A percentile compares a stretch with the other conserved stretches of the same genome.
Conservation (phyloP, 2,888 invertebrate species). For the Lordiphosa andalusiaca region DNA sequence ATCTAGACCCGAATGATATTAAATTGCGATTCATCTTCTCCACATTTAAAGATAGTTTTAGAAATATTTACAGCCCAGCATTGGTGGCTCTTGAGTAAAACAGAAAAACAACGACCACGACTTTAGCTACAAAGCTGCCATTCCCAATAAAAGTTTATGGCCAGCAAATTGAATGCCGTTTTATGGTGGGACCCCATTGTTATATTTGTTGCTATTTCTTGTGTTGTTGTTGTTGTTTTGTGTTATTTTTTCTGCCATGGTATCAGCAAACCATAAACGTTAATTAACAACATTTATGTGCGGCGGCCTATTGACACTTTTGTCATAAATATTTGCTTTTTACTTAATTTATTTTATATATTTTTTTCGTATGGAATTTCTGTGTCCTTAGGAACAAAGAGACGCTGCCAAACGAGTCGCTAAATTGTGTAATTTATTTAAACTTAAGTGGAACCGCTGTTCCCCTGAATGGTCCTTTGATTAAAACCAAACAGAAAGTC, state of each 20-base stretch:
- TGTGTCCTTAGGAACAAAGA: conserved; percentile 41
- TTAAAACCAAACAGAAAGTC: conserved; percentile 47
- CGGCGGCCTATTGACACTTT: conserved; percentile 63
- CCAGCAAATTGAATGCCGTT: conserved; percentile 57
- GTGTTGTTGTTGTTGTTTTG: too few relatives aligned
- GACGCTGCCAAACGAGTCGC: conserved; percentile 19
- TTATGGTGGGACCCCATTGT: conserved; percentile 27
- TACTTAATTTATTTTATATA: conserved; percentile 24
- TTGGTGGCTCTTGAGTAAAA: not conserved
- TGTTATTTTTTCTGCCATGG: conserved; percentile 14
- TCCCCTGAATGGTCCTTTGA: conserved; percentile 41
- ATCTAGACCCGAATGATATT: too few relatives aligned
- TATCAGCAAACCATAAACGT: conserved; percentile 68
- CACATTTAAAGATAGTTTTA: too few relatives aligned
- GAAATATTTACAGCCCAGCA: too few relatives aligned
- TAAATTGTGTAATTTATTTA: conserved; percentile 61
- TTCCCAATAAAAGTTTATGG: conserved; percentile 48
- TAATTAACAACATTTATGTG: conserved; percentile 66
- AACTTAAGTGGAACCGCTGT: conserved; percentile 43
- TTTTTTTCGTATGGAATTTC: too few relatives aligned
- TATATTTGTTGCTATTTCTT: conserved; percentile 28
- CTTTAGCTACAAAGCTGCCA: conserved; percentile 7
- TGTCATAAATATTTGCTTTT: conserved; percentile 31
- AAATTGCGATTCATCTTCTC: too few relatives aligned
- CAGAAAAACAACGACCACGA: conserved; percentile 13